Evolutionary conservation across 2,888 invertebrate species (phyloP), one percentile per base, ranked within the genome.

Genomic region (Atethmia centrago): DNA sequence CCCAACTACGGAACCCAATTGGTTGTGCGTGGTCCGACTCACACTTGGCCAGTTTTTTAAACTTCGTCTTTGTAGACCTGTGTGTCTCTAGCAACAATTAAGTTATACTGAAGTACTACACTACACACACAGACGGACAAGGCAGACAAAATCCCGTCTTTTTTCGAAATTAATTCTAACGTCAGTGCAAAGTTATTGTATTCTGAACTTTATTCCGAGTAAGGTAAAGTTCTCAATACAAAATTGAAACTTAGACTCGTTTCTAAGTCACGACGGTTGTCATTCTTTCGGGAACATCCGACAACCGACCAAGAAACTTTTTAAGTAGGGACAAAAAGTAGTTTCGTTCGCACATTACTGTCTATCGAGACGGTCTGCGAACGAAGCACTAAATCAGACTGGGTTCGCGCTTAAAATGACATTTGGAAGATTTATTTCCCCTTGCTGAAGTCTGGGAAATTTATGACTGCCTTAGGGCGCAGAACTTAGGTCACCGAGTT

Each of bases 341-440:
- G 65, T 66, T n/a, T 62, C 19, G 45, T 71, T 59, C 36, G 8
- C 68, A 62, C 71, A 75, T 82, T 69, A 71, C 65, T 69, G 75
- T 75, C 74, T 65, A 14, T 49, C 36, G 25, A 36, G 62, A 21
- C 64, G 14, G 31, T 56, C 53, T 49, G 25, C 58, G 36, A 42
- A 64, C 45, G 36, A 25, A 66, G 79, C 51, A 82, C 58, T 83
- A 76, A 82, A 83, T 82, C 83, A 82, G 71, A 4, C 75, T 40
- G 64, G 59, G 62, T 58, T 76, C 71, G 45, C 80, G 79, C 79
- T 81, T 79, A 71, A 79, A 83, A 83, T 83, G 82, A 83, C 82
- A 75, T 58, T 58, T 40, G 28, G 25, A 66, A 76, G 80, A 82
- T 75, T 83, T 82, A 82, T 82, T 21, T 12, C 75, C 75, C 42